Base-by-base conservation (phyloP, 2,113 vertebrate genomes). In the Gila orcuttii region DNA sequence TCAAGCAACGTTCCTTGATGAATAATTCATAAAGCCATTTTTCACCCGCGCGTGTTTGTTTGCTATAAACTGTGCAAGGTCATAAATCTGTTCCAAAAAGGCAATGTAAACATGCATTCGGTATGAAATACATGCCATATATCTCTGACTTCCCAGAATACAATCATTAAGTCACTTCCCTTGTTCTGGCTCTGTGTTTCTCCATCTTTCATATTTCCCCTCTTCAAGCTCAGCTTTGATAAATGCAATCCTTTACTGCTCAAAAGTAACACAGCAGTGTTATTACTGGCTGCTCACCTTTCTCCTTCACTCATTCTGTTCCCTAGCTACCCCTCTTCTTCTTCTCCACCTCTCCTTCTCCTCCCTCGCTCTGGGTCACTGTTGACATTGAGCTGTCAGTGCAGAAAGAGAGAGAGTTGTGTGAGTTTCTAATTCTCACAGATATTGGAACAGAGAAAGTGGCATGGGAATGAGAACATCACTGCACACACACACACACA, bases 391-490 rank as follows among this genome's bases (percentile, higher is more conserved):
- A 90, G 74, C 39, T 86, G 57, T 68, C 68, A 47, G 68, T 90
- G 85, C 86, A 89, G 71, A 89, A 88, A 81, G 90, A 86, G 89
- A 86, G 85, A 87, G 82, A 66, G 82, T 47, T 85, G 86, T 77
- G 86, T 87, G 81, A 74, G 82, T 47, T 85, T 85, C 77, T 80
- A 71, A 86, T 83, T 83, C 87, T 86, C 80, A 28, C 28, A 79
- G 82, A 82, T 84, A 89, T 88, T 71, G 82, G 45, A 78, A 68
- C 79, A 55, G 28, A 66, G 79, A 64, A 55, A 79, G 31, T 88
- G 87, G 79, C 81, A 92, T 83, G 86, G 89, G 91, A 91, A 84
- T 82, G 89, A 55, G 52, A 77, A 90, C 88, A 88, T 91, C 91
- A 90, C 88, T 93, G 91, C 77, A 86, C 60, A 12, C 83, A 59